Evolutionary conservation across 2,113 vertebrate genomes (phyloP).

Genomic region (Aptenodytes patagonicus): DNA sequence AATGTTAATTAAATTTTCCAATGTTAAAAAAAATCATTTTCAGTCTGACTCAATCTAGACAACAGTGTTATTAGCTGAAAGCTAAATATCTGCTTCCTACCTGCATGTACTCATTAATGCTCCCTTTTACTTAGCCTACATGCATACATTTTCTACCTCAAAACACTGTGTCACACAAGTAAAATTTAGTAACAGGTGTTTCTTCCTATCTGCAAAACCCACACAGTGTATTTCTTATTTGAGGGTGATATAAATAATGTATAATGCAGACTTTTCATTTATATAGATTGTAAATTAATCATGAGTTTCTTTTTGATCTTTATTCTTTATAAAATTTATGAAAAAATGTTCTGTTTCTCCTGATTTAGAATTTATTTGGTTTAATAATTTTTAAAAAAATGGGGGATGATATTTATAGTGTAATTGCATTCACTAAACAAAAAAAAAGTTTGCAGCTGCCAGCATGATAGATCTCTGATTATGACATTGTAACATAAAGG

Average conservation of each 20-base stretch:
- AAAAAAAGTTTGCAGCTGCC: background rate
- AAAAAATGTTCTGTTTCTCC: background rate
- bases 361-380: background rate
- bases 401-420: background rate
- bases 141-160: background rate
- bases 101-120: background rate
- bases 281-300: background rate
- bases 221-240: background rate
- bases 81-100: background rate
- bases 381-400: background rate
- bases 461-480: background rate
- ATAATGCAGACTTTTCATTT: background rate
- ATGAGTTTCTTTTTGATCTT: background rate
- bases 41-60: background rate
- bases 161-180: slow-evolving; percentile 8
- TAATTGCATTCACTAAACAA: background rate
- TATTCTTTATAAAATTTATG: background rate
- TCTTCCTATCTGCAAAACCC: slow-evolving; percentile 20
- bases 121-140: slow-evolving; percentile 29
- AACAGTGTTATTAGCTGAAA: background rate
- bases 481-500: background rate
- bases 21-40: slow-evolving; percentile 16
- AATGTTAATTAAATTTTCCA: slow-evolving; percentile 56
- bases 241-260: background rate
- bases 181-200: slow-evolving; percentile 29